Evolutionary conservation across 1,140 invertebrate genomes (phyloP).

Genomic region (Drosophila truncata): DNA sequence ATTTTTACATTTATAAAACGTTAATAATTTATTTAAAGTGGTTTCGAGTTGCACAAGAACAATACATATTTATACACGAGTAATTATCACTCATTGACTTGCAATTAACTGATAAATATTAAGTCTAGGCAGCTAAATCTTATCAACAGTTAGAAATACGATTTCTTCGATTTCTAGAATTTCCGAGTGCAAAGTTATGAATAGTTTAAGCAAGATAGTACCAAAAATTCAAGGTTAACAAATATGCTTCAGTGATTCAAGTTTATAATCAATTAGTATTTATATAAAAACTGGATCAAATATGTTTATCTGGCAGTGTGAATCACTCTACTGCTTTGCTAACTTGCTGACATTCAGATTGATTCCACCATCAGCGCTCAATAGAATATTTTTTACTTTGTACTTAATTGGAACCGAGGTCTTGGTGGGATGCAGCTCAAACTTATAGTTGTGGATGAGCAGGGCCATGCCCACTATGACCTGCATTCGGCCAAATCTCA

Average conservation of each 20-base stretch:
- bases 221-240: too few relatives aligned
- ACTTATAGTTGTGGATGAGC: constrained; percentile 75
- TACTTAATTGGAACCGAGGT: constrained; percentile 55
- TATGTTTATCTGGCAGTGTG: not conserved
- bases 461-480: constrained; percentile 86
- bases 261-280: not conserved
- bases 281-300: not conserved
- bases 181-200: not conserved
- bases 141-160: not conserved
- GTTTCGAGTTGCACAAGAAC: not conserved
- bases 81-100: not conserved
- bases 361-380: constrained; percentile 56
- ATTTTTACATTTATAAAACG: not conserved
- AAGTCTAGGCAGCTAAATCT: too few relatives aligned
- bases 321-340: not conserved
- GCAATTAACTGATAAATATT: constrained; percentile 7
- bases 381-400: constrained; percentile 34
- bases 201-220: not conserved
- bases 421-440: constrained; percentile 46
- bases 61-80: not conserved
- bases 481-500: constrained; percentile 88
- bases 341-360: constrained; percentile 52
- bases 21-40: not conserved
- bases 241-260: not conserved
- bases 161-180: not conserved